These are phyloP conservation scores for Mesaphorura yosii DNA, from an alignment of 1,140 invertebrate species.

Conservation along the genomic window DNA sequence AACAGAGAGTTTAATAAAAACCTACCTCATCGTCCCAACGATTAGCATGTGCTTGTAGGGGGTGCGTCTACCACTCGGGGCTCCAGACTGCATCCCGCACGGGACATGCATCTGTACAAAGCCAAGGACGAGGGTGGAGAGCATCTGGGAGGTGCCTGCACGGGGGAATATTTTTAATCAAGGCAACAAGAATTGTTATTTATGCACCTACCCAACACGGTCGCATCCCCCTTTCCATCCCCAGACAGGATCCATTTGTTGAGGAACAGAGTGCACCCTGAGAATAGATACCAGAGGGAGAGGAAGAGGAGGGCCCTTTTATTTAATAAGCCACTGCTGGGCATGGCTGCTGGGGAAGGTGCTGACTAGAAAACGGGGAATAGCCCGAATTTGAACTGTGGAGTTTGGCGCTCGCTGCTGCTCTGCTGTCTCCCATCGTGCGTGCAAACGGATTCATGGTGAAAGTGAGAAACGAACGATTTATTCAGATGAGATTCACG, in stretches of 20 bases:
- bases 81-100: slow-evolving; percentile 56
- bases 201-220: slow-evolving; percentile 50
- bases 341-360: no score
- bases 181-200: neutral
- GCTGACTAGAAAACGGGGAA: no score
- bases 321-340: slow-evolving; percentile 45
- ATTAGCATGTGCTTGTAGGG: slow-evolving; percentile 62
- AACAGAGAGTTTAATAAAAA: slow-evolving; percentile 6
- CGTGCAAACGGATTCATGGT: no score
- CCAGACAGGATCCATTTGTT: slow-evolving; percentile 73
- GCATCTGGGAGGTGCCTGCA: slow-evolving; percentile 59
- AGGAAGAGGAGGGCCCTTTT: slow-evolving; percentile 55
- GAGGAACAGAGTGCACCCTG: slow-evolving; percentile 63
- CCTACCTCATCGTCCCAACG: slow-evolving; percentile 59
- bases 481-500: no score
- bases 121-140: slow-evolving; percentile 62
- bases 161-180: neutral
- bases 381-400: no score
- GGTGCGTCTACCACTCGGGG: slow-evolving; percentile 49
- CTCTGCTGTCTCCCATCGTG: no score
- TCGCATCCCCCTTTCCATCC: slow-evolving; percentile 66
- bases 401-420: no score
- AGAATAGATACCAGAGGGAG: slow-evolving; percentile 65
- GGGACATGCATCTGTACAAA: slow-evolving; percentile 65
- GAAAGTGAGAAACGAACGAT: no score